Percentiles rank a stretch among this genome's conserved stretches.
phyloP scores from a whole-genome alignment of 2,888 invertebrate genomes.

The Punctoribates punctum region DNA sequence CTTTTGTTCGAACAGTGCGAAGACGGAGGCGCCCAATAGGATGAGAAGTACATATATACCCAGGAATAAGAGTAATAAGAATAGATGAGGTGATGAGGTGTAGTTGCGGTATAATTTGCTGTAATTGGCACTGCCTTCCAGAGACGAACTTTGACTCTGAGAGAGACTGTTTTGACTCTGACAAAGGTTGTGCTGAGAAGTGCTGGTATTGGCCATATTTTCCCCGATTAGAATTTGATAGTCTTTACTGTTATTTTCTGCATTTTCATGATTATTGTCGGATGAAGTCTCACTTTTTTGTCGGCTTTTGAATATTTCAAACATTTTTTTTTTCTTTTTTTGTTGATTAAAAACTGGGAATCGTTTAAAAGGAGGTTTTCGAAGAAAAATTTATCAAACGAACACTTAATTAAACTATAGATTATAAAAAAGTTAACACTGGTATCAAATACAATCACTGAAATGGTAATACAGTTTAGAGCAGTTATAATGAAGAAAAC shows the following conservation, averaged over 20 bases:
- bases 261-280: background rate
- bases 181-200: background rate
- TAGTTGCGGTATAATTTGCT: conserved; percentile 32
- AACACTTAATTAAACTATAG: background rate
- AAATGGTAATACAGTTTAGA: conserved; percentile 38
- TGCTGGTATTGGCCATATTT: background rate
- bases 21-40: conserved; percentile 65
- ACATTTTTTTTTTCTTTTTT: background rate
- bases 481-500: conserved; percentile 40
- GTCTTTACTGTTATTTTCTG: background rate
- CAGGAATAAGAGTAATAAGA: conserved; percentile 49
- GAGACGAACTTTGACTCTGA: background rate
- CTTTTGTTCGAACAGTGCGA: conserved; percentile 65
- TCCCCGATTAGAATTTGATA: conserved; percentile 10
- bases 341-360: no score
- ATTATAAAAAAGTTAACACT: background rate
- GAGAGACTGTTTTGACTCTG: background rate
- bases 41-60: conserved; percentile 63
- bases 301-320: background rate
- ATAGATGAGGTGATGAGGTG: conserved; percentile 39
- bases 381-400: background rate
- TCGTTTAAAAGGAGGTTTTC: no score
- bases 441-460: conserved; percentile 38
- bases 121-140: background rate
- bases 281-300: background rate